Evolutionary conservation across 2,888 invertebrate species (phyloP), one percentile per base, ranked within the genome.

Genomic region (Cerastis leucographa): DNA sequence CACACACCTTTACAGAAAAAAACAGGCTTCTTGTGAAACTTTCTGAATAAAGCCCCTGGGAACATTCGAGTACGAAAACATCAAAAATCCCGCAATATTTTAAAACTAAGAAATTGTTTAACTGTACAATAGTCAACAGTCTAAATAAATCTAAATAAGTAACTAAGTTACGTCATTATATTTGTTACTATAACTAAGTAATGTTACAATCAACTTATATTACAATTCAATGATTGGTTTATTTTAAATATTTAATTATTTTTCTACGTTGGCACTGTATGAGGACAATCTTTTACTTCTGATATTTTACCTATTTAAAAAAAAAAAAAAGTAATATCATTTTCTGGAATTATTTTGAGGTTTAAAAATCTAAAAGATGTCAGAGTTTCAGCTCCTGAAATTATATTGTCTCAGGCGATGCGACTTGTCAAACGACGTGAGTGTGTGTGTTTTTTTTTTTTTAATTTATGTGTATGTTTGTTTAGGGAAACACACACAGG

Each of bases 81-180:
- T 71, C 59, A 76, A 81, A 81, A 40, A 46, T 74, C 59, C 69
- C 71, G 22, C 22, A 69, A 61, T 78, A 56, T 49, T 73, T 66
- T 66, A 35, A 56, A 67, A 67, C 64, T 72, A 83, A 74, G 72
- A 75, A 80, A 78, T 62, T 66, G 74, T 80, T 78, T 66, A 71
- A 81, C 88, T 88, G 89, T 88, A 88, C 89, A 88, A 78, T 86
- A 84, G n/a, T 80, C 64, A 71, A 87, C 54, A 46, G 59, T 71
- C 78, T 88, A 86, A 71, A 68, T 83, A 76, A 78, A 68, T 74
- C 80, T 87, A 86, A 81, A 44, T 84, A 84, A 79, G 82, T 89
- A 87, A 87, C 87, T 88, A 90, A 73, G 85, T 89, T 90, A 89
- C 87, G 81, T 85, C 83, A 89, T 87, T 87, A 87, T 88, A 88